phyloP scores from a whole-genome alignment of 2,797 vertebrate genomes.

The Pseudochaenichthys georgianus region DNA sequence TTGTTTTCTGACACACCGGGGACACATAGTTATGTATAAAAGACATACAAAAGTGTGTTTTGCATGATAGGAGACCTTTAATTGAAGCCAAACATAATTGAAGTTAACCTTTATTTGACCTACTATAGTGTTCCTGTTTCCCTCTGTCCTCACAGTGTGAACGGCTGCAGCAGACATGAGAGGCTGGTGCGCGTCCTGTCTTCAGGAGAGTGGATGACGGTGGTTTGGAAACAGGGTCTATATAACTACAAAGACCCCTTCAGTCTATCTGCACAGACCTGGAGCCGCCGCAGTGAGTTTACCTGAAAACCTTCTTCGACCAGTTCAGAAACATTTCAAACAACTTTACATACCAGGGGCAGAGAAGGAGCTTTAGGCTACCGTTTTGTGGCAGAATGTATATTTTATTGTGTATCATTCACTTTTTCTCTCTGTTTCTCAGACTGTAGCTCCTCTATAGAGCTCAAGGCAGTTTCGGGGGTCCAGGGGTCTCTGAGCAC shows the following conservation, averaged over 20 bases:
- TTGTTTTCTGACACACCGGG: too few species aligned
- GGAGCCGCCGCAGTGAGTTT: slow-evolving; percentile 84
- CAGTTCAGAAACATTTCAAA: background rate
- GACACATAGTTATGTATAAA: too few species aligned
- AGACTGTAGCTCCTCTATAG: slow-evolving; percentile 88
- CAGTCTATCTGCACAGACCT: slow-evolving; percentile 85
- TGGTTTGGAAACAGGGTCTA: slow-evolving; percentile 94
- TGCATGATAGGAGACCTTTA: too few species aligned
- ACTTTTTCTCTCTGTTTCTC: slow-evolving; percentile 3
- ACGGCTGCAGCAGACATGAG: slow-evolving; percentile 93
- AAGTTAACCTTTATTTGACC: too few species aligned
- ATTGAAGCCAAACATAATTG: too few species aligned
- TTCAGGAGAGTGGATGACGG: slow-evolving; percentile 89
- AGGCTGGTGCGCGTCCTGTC: slow-evolving; percentile 88
- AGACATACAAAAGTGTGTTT: too few species aligned
- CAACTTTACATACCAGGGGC: too few species aligned
- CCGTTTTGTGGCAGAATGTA: background rate
- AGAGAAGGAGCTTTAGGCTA: too few species aligned
- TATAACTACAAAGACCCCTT: slow-evolving; percentile 93
- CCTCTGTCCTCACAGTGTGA: slow-evolving; percentile 81
- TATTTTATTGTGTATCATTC: background rate
- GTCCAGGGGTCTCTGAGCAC: slow-evolving; percentile 89
- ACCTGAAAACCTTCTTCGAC: background rate
- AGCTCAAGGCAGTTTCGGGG: slow-evolving; percentile 79
- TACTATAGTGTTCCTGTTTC: too few species aligned